phyloP scores from a whole-genome alignment of 2,113 vertebrate species.

The Clarias gariepinus region DNA sequence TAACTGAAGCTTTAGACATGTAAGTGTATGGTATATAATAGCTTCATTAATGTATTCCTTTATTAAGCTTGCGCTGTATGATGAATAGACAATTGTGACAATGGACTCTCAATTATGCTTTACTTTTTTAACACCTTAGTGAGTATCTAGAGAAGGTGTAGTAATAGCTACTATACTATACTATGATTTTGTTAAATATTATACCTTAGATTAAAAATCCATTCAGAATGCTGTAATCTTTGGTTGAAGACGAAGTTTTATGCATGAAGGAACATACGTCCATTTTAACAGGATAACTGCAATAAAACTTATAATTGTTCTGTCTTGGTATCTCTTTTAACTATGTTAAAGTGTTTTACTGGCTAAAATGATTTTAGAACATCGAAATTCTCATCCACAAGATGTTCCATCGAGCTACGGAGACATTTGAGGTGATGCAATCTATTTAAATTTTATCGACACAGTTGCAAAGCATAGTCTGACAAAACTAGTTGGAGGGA shows the following conservation, averaged over 20 bases:
- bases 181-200: not conserved
- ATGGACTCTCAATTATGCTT: not conserved
- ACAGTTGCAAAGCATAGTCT: not conserved
- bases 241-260: not conserved
- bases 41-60: not conserved
- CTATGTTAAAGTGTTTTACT: not conserved
- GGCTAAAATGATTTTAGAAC: not conserved
- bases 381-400: not conserved
- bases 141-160: not conserved
- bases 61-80: not conserved
- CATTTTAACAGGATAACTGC: not conserved
- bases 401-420: not conserved
- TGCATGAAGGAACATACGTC: not conserved
- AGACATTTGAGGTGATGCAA: slow-evolving; percentile 14
- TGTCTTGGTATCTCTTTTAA: not conserved
- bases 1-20: not conserved
- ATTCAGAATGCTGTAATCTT: not conserved
- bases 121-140: not conserved
- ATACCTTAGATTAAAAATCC: not conserved
- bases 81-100: not conserved
- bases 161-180: not conserved
- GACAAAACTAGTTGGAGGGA: not conserved
- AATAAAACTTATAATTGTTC: too few species aligned
- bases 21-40: not conserved
- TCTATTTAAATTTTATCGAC: not conserved